These are phyloP conservation scores for Nothoprocta perdicaria DNA, from an alignment of 2,113 vertebrate species.

Conservation along the genomic window DNA sequence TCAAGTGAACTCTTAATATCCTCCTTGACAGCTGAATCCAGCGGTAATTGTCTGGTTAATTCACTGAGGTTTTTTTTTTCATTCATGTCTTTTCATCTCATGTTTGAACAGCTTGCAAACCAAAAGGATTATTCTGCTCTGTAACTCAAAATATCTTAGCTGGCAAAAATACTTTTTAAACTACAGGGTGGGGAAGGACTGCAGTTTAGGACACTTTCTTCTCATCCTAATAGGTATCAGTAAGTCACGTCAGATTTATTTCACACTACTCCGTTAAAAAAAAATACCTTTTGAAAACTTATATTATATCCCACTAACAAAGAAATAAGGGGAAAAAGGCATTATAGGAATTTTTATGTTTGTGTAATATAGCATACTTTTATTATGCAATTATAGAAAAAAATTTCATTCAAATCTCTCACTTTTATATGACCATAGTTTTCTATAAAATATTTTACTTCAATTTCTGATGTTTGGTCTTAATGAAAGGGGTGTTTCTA, in stretches of 20 bases:
- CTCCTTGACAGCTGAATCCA: background rate
- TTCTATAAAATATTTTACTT: slow-evolving; percentile 6
- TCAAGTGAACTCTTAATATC: slow-evolving; percentile 1
- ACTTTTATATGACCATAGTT: background rate
- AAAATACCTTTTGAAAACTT: background rate
- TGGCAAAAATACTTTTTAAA: background rate
- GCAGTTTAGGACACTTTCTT: background rate
- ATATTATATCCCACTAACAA: background rate
- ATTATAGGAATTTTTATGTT: background rate
- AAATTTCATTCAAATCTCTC: background rate
- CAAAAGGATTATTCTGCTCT: slow-evolving; percentile 21
- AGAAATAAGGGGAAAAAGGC: background rate
- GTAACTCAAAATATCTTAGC: background rate
- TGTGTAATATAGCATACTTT: background rate
- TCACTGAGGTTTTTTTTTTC: background rate
- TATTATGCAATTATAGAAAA: background rate
- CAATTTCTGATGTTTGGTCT: background rate
- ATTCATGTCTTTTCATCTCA: background rate
- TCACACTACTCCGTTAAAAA: background rate
- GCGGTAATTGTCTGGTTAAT: slow-evolving; percentile 18
- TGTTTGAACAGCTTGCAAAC: slow-evolving; percentile 15
- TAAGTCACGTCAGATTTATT: background rate
- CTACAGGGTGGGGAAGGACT: background rate
- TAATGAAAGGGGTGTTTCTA: background rate
- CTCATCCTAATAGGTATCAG: background rate